Conservation (phyloP, 1,140 invertebrate genomes). For the Drosophila ohnishii region DNA sequence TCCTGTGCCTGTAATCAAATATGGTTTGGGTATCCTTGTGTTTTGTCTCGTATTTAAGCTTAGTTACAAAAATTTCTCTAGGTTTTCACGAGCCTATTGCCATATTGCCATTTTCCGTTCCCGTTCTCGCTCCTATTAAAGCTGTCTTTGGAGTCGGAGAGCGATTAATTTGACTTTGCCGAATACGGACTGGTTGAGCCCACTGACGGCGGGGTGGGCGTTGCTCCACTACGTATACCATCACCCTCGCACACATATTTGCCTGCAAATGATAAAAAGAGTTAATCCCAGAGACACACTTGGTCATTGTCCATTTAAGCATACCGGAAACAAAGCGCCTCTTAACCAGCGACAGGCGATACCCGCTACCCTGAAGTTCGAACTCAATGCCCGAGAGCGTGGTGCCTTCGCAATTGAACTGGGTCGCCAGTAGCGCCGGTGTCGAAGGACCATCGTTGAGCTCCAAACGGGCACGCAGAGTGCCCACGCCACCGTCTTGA, state of each 20-base stretch:
- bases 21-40: constrained; percentile 14
- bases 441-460: constrained; percentile 91
- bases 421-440: constrained; percentile 92
- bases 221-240: constrained; percentile 78
- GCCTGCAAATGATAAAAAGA: constrained; percentile 83
- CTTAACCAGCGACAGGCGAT: constrained; percentile 96
- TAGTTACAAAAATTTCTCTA: constrained; percentile 69
- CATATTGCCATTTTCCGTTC: constrained; percentile 57
- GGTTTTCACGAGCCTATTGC: constrained; percentile 68
- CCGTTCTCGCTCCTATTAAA: constrained; percentile 7
- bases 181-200: constrained; percentile 83
- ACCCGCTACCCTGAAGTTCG: constrained; percentile 93
- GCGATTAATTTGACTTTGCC: constrained; percentile 77
- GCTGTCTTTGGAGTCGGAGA: constrained; percentile 16
- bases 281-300: neutral
- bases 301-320: constrained; percentile 27
- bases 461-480: constrained; percentile 94
- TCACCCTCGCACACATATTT: constrained; percentile 96
- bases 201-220: constrained; percentile 82
- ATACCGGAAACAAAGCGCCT: constrained; percentile 96
- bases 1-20: constrained; percentile 38
- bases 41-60: constrained; percentile 40
- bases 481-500: constrained; percentile 94
- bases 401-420: constrained; percentile 97
- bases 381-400: constrained; percentile 97